phyloP scores from a whole-genome alignment of 2,113 vertebrate species.

The Amia ocellicauda region DNA sequence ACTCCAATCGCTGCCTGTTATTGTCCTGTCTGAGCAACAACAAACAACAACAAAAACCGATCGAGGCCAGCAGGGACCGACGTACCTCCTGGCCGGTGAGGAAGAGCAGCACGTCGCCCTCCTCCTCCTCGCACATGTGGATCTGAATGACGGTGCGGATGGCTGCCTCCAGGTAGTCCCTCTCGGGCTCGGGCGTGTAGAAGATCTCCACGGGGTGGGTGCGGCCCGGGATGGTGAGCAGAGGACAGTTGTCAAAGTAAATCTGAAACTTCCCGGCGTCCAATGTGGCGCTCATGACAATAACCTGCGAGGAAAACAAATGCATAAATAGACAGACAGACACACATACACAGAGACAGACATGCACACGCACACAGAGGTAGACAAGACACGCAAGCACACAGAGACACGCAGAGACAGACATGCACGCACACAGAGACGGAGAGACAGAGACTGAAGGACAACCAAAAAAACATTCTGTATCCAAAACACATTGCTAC shows the following conservation, averaged over 20 bases:
- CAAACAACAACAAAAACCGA: too few species aligned
- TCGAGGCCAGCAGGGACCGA: too few species aligned
- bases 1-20: too few species aligned
- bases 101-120: constrained; percentile 88
- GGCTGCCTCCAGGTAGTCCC: constrained; percentile 93
- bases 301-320: constrained; percentile 68
- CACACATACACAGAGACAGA: neutral
- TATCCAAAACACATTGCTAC: too few species aligned
- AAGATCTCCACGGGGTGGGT: constrained; percentile 97
- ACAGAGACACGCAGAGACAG: too few species aligned
- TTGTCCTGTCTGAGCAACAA: too few species aligned
- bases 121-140: constrained; percentile 95
- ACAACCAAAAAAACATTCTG: too few species aligned
- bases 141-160: constrained; percentile 95
- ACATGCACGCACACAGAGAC: too few species aligned
- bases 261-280: constrained; percentile 97
- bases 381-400: too few species aligned
- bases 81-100: constrained; percentile 95
- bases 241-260: constrained; percentile 93
- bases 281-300: constrained; percentile 93
- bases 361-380: too few species aligned
- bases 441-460: too few species aligned
- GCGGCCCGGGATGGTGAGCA: constrained; percentile 91
- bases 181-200: constrained; percentile 92
- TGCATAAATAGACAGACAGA: too few species aligned